Evolutionary conservation across 2,888 invertebrate genomes (phyloP), one percentile per base, ranked within the genome.

Genomic region (Rambutsinella grinnellia): DNA sequence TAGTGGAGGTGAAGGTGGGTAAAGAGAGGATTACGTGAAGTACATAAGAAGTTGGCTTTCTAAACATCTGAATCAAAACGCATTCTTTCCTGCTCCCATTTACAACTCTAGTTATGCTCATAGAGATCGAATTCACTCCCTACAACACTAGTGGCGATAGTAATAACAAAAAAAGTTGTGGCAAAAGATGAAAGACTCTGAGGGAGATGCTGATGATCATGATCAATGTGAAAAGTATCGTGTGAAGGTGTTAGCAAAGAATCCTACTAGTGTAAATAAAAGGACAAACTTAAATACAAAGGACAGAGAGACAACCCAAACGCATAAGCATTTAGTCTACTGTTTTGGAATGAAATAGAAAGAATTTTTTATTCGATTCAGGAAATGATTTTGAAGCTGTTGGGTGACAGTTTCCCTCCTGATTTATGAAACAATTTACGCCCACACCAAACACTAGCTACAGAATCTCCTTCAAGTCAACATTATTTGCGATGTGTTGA

Each of bases 381-480:
- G n/a, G n/a, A n/a, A n/a, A n/a, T n/a, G n/a, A n/a, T n/a, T n/a
- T n/a, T n/a, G n/a, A n/a, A n/a, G n/a, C n/a, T n/a, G n/a, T n/a
- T n/a, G 36, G 46, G 47, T 17, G 47, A 61, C 61, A 61, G 23
- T 61, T 23, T 46, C 46, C 24, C 46, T 46, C 47, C 13, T 17
- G 19, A 71, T 71, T 71, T 71, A 71, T 71, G 49, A 51, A 71
- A 63, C 62, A 63, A 71, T 71, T 71, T 63, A 71, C 70, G 70
- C 70, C 70, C 28, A 57, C 70, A 26, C 10, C 69, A 61, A 44
- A 8, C 44, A 44, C 8, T 44, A 10, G 44, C 44, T 44, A 10
- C 8, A 44, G 44, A 44, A 13, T 44, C 13, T 44, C 10, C 44
- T 44, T 10, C 44, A 44, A 13, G 13, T 10, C 8, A 44, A 44